A percentile compares a stretch with the other conserved stretches of the same genome.
phyloP scores from a whole-genome alignment of 2,113 vertebrate species.

The Neodon shergylaensis region DNA sequence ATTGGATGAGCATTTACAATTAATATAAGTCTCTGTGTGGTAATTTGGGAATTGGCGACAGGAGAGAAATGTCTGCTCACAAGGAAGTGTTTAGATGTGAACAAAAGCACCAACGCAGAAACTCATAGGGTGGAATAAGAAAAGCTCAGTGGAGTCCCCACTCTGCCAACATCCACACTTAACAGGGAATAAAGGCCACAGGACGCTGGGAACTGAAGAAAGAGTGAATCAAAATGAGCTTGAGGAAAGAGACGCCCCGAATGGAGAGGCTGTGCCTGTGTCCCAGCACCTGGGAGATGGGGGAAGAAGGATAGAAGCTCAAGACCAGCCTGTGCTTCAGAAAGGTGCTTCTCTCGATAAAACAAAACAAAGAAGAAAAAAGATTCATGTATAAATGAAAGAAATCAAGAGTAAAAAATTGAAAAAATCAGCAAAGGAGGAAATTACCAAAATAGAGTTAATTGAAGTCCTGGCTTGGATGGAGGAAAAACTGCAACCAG shows the following conservation, averaged over 20 bases:
- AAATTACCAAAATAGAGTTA: background rate
- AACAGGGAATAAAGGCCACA: background rate
- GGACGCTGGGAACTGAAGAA: background rate
- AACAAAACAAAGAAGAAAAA: background rate
- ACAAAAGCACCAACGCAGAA: background rate
- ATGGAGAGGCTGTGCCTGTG: background rate
- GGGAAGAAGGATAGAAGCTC: background rate
- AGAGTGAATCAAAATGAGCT: background rate
- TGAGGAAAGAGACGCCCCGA: background rate
- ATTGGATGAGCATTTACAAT: background rate
- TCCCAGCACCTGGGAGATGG: background rate
- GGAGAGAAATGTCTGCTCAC: too few relatives aligned
- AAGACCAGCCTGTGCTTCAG: background rate
- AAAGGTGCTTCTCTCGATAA: background rate
- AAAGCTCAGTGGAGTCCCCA: accelerated
- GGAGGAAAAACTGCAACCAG: background rate
- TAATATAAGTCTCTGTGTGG: background rate
- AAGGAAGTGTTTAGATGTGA: background rate
- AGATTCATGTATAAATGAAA: background rate
- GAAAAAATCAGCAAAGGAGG: background rate
- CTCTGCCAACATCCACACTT: background rate
- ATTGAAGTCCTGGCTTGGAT: background rate
- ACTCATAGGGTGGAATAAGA: too few relatives aligned
- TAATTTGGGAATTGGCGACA: too few relatives aligned
- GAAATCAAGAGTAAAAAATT: background rate